These are phyloP conservation scores for Thecophora atra DNA, from an alignment of 2,888 invertebrate species.

Conservation along the genomic window DNA sequence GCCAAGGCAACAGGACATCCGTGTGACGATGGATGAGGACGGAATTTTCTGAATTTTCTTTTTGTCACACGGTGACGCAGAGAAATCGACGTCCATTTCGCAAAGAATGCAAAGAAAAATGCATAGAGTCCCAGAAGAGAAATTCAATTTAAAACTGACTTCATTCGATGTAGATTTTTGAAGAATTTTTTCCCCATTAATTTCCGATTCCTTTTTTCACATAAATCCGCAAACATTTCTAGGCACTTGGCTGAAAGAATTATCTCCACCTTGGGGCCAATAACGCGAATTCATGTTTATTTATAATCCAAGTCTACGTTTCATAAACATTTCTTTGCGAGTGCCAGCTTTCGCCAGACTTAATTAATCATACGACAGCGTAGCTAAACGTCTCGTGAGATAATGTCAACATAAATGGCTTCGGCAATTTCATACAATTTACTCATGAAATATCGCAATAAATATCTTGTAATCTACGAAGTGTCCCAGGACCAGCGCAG, in stretches of 20 bases:
- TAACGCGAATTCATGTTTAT: constrained; percentile 45
- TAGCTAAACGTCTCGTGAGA: constrained; percentile 60
- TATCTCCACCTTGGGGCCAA: constrained; percentile 50
- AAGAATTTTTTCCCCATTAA: constrained; percentile 38
- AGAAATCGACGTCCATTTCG: constrained; percentile 38
- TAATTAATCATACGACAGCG: constrained; percentile 49
- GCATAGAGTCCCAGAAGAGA: background rate
- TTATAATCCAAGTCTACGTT: constrained; percentile 46
- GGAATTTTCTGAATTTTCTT: constrained; percentile 14
- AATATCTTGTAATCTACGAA: constrained; percentile 46
- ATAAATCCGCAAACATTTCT: background rate
- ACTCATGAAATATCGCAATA: constrained; percentile 46
- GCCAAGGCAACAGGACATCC: constrained; percentile 34
- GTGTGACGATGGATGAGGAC: constrained; percentile 15
- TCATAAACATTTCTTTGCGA: constrained; percentile 30
- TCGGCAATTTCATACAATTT: constrained; percentile 64
- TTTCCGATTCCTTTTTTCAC: background rate
- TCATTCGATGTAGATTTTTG: too few relatives aligned
- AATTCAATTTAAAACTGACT: constrained; percentile 41
- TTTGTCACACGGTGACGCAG: constrained; percentile 30
- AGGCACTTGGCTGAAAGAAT: constrained; percentile 38
- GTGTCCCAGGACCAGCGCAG: constrained; percentile 43
- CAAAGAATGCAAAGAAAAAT: constrained; percentile 31
- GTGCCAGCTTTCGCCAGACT: constrained; percentile 37
- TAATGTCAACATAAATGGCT: constrained; percentile 67